Evolutionary conservation across 2,113 vertebrate species (phyloP).

Genomic region (Amphiprion ocellaris): DNA sequence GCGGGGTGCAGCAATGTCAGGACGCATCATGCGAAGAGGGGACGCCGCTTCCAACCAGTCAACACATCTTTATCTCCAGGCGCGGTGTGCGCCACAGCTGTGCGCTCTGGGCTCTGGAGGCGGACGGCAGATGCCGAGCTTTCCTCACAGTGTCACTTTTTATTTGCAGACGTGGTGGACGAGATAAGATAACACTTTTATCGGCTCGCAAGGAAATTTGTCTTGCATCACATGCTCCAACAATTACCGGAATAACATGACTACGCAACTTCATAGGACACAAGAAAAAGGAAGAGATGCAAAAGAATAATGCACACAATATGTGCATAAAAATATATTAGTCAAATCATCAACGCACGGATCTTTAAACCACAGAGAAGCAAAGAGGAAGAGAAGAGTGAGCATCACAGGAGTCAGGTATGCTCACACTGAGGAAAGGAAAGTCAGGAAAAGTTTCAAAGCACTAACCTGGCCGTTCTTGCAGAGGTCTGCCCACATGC

Average conservation of each 20-base stretch:
- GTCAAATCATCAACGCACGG: neutral
- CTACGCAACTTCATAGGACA: too few relatives aligned
- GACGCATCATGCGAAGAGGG: conserved; percentile 53
- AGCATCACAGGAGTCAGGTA: neutral
- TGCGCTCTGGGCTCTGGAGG: conserved; percentile 62
- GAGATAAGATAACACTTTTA: too few relatives aligned
- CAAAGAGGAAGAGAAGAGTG: neutral
- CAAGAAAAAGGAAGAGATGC: too few relatives aligned
- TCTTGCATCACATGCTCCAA: too few relatives aligned
- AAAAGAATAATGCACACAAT: too few relatives aligned
- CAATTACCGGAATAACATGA: too few relatives aligned
- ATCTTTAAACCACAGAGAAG: neutral
- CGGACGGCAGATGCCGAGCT: conserved; percentile 42
- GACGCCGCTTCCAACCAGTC: conserved; percentile 57
- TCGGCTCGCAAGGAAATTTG: too few relatives aligned
- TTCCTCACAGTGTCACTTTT: conserved; percentile 40
- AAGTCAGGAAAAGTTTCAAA: conserved; percentile 45
- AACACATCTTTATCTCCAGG: conserved; percentile 64
- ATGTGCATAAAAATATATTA: too few relatives aligned
- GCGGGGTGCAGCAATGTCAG: conserved; percentile 59
- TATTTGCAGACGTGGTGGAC: neutral
- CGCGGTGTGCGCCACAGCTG: conserved; percentile 70
- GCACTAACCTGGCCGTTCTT: conserved; percentile 97
- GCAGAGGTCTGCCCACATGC: conserved; percentile 99
- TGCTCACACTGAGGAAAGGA: neutral